These are phyloP conservation scores for Rhopalosiphum nymphaeae DNA, from an alignment of 2,888 invertebrate species.

Conservation along the genomic window DNA sequence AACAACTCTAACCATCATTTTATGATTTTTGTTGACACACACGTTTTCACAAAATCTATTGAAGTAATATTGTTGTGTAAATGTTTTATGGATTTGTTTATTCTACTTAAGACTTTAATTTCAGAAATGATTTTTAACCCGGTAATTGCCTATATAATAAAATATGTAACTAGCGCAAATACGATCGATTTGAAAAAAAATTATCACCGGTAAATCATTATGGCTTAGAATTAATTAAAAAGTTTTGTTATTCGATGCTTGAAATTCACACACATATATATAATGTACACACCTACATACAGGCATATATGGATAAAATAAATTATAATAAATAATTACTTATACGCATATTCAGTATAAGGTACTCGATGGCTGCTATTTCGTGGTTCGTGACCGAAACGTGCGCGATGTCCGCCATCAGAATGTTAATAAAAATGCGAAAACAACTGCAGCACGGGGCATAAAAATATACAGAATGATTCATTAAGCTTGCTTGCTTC, in stretches of 20 bases:
- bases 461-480: not conserved
- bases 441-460: not conserved
- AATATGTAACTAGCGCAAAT: not conserved
- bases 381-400: constrained; percentile 15
- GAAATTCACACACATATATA: not conserved
- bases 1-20: not conserved
- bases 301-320: not conserved
- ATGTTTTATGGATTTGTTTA: not conserved
- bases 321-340: constrained; percentile 9
- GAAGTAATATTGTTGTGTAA: not conserved
- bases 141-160: not conserved
- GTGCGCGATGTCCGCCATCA: not conserved
- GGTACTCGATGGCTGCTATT: not conserved
- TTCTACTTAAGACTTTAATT: not conserved
- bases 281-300: not conserved
- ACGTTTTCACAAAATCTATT: not conserved
- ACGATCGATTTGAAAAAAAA: not conserved
- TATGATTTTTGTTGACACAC: not conserved
- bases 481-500: too few relatives aligned
- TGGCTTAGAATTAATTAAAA: not conserved
- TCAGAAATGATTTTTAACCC: not conserved
- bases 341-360: not conserved
- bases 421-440: constrained; percentile 38
- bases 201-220: not conserved
- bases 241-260: not conserved